Conservation (phyloP, 2,113 vertebrate species). For the Brienomyrus brachyistius region DNA sequence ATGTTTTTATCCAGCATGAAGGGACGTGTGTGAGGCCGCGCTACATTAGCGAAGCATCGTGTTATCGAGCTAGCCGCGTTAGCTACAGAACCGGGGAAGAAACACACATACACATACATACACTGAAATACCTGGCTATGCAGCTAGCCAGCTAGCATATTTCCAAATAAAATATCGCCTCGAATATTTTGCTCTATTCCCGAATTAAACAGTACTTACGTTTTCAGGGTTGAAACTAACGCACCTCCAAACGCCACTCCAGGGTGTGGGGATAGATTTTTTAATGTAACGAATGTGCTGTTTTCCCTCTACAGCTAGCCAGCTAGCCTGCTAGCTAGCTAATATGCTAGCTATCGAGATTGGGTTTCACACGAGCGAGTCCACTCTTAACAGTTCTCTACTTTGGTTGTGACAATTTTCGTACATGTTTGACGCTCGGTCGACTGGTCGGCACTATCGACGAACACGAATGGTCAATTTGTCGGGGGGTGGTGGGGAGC, state of each 20-base stretch:
- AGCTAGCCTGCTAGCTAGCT: slow-evolving; percentile 36
- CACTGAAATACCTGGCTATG: neutral
- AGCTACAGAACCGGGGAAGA: neutral
- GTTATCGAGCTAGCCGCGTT: neutral
- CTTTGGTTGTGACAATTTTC: slow-evolving; percentile 42
- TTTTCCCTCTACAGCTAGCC: slow-evolving; percentile 39
- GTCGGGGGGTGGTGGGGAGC: neutral
- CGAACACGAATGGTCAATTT: neutral
- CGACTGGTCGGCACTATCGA: slow-evolving; percentile 2
- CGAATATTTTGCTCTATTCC: neutral
- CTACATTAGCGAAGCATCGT: neutral
- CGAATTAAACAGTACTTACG: slow-evolving; percentile 15
- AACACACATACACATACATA: neutral
- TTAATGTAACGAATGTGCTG: slow-evolving; percentile 11
- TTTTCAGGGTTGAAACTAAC: slow-evolving; percentile 16
- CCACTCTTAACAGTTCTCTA: slow-evolving; percentile 50
- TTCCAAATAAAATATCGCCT: neutral
- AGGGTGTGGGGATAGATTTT: slow-evolving; percentile 15
- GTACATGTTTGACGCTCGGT: slow-evolving; percentile 49
- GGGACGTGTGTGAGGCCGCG: neutral
- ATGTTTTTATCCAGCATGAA: neutral
- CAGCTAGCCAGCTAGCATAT: neutral
- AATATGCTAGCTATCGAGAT: slow-evolving; percentile 35
- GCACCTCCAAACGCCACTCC: slow-evolving; percentile 21
- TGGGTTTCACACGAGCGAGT: slow-evolving; percentile 51